Percentiles rank a stretch among this genome's conserved stretches.
phyloP scores from a whole-genome alignment of 92 coral and sea anemone species.

The Diadumene lineata region DNA sequence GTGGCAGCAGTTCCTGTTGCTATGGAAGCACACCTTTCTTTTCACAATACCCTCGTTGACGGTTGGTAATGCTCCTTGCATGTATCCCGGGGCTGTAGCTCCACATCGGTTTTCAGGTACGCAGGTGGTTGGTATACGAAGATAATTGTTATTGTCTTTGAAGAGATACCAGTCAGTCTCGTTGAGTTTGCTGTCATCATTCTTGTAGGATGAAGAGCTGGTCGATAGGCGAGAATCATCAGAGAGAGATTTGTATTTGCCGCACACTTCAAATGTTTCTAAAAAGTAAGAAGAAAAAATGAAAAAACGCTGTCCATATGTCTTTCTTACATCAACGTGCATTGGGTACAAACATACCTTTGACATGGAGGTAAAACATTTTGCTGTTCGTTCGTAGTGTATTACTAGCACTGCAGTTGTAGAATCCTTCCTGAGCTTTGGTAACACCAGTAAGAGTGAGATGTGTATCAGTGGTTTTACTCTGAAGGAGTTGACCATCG shows the following conservation, averaged over 20 bases:
- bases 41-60: slow-evolving; percentile 32
- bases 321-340: neutral
- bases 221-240: slow-evolving; percentile 14
- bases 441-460: slow-evolving; percentile 20
- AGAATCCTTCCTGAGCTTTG: slow-evolving; percentile 10
- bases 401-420: slow-evolving; percentile 9
- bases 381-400: slow-evolving; percentile 2
- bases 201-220: neutral
- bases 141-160: neutral
- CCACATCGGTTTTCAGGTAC: slow-evolving; percentile 16
- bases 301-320: neutral
- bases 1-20: slow-evolving; percentile 19
- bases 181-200: slow-evolving; percentile 28
- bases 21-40: slow-evolving; percentile 27
- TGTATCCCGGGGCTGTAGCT: slow-evolving; percentile 19
- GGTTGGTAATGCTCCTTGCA: slow-evolving; percentile 23
- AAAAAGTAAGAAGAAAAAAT: neutral
- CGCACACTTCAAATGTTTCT: slow-evolving; percentile 15
- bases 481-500: slow-evolving; percentile 37
- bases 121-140: slow-evolving; percentile 15
- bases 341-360: neutral
- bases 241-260: slow-evolving; percentile 3
- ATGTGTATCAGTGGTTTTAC: slow-evolving; percentile 22
- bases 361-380: slow-evolving; percentile 10
- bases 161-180: slow-evolving; percentile 22